These are phyloP conservation scores for Dicrurus megarhynchus DNA, from an alignment of 2,113 vertebrate species.

Conservation along the genomic window DNA sequence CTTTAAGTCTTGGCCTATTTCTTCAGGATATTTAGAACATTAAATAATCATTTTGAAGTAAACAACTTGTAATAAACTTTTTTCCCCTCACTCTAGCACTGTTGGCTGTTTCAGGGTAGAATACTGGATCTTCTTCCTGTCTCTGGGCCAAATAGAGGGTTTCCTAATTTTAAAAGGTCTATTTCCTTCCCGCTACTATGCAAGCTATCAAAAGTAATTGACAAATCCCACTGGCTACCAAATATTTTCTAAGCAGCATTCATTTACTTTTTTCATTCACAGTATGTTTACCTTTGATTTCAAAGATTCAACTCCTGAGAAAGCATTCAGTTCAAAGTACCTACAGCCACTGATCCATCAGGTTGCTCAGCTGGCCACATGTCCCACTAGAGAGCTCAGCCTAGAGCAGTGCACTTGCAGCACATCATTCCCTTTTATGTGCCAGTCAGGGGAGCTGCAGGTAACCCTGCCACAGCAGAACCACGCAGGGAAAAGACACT, in stretches of 20 bases:
- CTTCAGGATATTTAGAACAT: background rate
- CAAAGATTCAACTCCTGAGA: background rate
- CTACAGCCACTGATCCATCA: background rate
- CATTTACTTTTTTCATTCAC: background rate
- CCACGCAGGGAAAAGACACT: fast-evolving
- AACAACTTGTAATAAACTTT: background rate
- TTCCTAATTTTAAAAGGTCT: background rate
- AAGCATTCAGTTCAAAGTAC: background rate
- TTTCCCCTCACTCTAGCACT: background rate
- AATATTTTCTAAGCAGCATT: background rate
- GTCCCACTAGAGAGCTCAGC: background rate
- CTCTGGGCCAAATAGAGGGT: background rate
- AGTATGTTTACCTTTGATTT: background rate
- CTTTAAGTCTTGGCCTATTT: background rate
- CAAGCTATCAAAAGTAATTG: background rate
- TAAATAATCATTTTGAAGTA: background rate
- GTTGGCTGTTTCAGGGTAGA: background rate
- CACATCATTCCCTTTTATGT: background rate
- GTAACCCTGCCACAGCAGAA: background rate
- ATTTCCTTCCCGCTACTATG: background rate
- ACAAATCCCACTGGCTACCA: background rate
- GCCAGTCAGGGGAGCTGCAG: background rate
- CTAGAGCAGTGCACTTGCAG: background rate
- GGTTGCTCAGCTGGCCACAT: fast-evolving
- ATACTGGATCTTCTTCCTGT: background rate